These are phyloP conservation scores for Callosobruchus maculatus DNA, from an alignment of 2,888 invertebrate species.

Conservation along the genomic window DNA sequence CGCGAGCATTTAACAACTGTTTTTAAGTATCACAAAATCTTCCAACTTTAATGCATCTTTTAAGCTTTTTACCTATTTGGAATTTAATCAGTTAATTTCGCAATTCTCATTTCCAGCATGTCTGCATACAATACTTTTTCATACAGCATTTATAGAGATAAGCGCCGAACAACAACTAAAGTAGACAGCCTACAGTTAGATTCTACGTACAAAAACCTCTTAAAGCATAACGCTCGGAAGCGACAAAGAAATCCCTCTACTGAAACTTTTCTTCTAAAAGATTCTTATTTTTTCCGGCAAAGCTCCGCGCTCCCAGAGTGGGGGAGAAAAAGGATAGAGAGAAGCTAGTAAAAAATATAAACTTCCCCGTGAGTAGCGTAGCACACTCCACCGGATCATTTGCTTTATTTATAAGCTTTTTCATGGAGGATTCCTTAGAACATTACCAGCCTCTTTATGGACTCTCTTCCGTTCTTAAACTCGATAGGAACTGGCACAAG, in stretches of 20 bases:
- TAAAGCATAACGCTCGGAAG: not conserved
- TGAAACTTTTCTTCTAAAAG: not conserved
- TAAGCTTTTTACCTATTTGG: too few relatives aligned
- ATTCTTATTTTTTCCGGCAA: not conserved
- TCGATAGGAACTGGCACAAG: not conserved
- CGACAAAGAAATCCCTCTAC: not conserved
- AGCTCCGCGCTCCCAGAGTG: not conserved
- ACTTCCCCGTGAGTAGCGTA: not conserved
- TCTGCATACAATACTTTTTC: too few relatives aligned
- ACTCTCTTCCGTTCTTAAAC: not conserved
- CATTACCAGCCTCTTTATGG: not conserved
- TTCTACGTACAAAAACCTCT: not conserved
- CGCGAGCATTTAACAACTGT: too few relatives aligned
- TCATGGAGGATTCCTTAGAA: not conserved
- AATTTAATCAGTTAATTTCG: too few relatives aligned
- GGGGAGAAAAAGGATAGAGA: not conserved
- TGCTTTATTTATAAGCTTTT: not conserved
- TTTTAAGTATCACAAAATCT: too few relatives aligned
- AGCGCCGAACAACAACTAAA: not conserved
- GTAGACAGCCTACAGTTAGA: not conserved
- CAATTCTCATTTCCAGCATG: too few relatives aligned
- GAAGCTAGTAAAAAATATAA: not conserved
- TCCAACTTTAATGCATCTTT: too few relatives aligned
- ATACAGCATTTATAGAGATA: too few relatives aligned
- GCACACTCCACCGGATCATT: not conserved